Base-by-base conservation (phyloP, 2,888 invertebrate species). In the Smittia aterrima region DNA sequence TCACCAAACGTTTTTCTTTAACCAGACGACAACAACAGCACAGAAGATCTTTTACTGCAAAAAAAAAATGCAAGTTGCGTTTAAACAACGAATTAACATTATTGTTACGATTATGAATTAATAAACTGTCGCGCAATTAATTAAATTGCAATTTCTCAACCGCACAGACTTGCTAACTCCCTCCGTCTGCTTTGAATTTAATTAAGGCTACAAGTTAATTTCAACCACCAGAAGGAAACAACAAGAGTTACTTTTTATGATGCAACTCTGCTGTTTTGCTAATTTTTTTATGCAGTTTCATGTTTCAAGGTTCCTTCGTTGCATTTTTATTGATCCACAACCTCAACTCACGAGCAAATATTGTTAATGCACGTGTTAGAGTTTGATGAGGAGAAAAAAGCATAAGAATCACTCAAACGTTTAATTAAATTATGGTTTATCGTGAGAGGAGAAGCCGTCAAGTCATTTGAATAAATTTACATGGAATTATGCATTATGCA, bases 71-170 rank as follows among this genome's bases (percentile, higher is more conserved):
- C 58, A 58, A 22, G 20, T 22, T 58, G 58, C 58, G 58, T 58
- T 58, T 22, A 3, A 58, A 22, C 58, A 58, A 58, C 22, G 22
- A 58, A 58, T 58, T 13, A 58, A 58, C 58, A 22, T 58, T 22
- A 11, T 58, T n/a, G 11, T 47, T 47, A 16, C 47, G 7, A 20
- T 58, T 58, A 58, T 58, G 58, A 68, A 68, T 68, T 70, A 70
- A 70, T 70, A 70, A 70, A 22, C 70, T 53, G 70, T 70, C 70
- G 54, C 41, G 70, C 25, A 54, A 70, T 70, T 70, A 70, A 70
- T 70, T 54, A 70, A 54, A 54, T 25, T 54, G 68, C 24, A 68
- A 53, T 68, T 53, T 70, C 24, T 68, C 25, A 18, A 58, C 24
- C 20, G 25, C 64, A 70, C 47, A 24, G 20, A 47, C 68, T 24